Conservation (phyloP, 2,888 invertebrate genomes). For the Drosophila nigritarsus region DNA sequence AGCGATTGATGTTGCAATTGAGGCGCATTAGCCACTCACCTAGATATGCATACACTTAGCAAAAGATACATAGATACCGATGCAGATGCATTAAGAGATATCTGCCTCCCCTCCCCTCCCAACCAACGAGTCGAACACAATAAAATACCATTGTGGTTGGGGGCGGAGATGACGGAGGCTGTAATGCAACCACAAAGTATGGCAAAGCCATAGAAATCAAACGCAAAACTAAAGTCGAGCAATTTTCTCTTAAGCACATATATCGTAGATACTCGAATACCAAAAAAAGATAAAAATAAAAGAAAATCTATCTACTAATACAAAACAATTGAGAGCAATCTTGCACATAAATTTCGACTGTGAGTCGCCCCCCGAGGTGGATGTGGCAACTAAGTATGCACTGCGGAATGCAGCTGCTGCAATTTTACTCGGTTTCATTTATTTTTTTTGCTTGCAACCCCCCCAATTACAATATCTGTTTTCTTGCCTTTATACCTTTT, state of each 20-base stretch:
- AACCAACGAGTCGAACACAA: background rate
- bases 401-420: constrained; percentile 58
- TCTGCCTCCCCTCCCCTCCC: constrained; percentile 7
- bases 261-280: constrained; percentile 40
- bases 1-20: constrained; percentile 76
- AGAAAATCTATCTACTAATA: constrained; percentile 57
- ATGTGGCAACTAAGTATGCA: constrained; percentile 34
- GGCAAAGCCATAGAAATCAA: constrained; percentile 67
- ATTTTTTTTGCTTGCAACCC: background rate
- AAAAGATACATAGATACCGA: constrained; percentile 12
- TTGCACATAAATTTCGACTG: constrained; percentile 68
- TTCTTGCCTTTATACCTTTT: constrained; percentile 72
- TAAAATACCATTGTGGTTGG: constrained; percentile 54
- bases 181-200: constrained; percentile 30
- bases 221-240: constrained; percentile 67
- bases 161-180: background rate
- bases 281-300: background rate
- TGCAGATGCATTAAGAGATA: constrained; percentile 45
- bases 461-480: constrained; percentile 71
- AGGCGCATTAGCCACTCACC: constrained; percentile 75
- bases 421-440: constrained; percentile 52
- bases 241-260: constrained; percentile 76
- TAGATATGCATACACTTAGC: constrained; percentile 59
- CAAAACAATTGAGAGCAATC: constrained; percentile 79
- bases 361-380: constrained; percentile 19